A percentile compares a stretch with the other conserved stretches of the same genome.
These are phyloP conservation scores for Gadopsis bispinosus DNA, from an alignment of 2,797 vertebrate species.

Conservation along the genomic window DNA sequence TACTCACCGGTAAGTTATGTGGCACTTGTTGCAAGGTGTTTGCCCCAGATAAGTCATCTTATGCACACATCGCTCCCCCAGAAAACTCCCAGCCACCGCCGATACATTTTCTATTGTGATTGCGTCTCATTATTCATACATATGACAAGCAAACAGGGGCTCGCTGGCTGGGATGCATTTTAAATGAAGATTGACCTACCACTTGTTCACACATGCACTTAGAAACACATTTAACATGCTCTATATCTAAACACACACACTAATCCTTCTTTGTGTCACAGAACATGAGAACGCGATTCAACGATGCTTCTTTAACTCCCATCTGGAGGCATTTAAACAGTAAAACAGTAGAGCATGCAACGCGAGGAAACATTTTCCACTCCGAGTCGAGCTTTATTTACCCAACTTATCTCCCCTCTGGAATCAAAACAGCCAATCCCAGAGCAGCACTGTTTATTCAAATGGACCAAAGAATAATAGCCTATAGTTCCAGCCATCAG, in stretches of 20 bases:
- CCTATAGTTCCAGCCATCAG: slow-evolving; percentile 41
- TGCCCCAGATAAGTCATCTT: slow-evolving; percentile 55
- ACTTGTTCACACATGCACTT: slow-evolving; percentile 12
- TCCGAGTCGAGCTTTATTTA: slow-evolving; percentile 68
- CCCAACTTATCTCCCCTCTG: slow-evolving; percentile 70
- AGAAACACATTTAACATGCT: slow-evolving; percentile 23
- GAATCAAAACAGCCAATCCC: slow-evolving; percentile 61
- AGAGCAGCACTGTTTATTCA: slow-evolving; percentile 66
- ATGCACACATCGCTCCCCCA: neutral
- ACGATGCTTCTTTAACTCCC: slow-evolving; percentile 38
- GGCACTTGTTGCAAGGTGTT: slow-evolving; percentile 66
- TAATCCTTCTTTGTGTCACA: slow-evolving; percentile 25
- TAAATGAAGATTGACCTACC: slow-evolving; percentile 7
- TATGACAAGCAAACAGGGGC: slow-evolving; percentile 21
- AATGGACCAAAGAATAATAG: slow-evolving; percentile 65
- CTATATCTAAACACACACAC: slow-evolving; percentile 3
- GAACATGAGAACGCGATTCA: slow-evolving; percentile 38
- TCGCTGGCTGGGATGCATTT: slow-evolving; percentile 15
- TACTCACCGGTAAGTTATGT: slow-evolving; percentile 44
- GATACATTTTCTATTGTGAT: slow-evolving; percentile 49
- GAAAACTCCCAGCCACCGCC: neutral
- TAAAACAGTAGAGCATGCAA: slow-evolving; percentile 55
- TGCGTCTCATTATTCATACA: slow-evolving; percentile 33
- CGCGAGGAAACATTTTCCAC: slow-evolving; percentile 58
- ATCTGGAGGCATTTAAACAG: slow-evolving; percentile 73